A percentile compares a stretch with the other conserved stretches of the same genome.
phyloP scores from a whole-genome alignment of 2,797 vertebrate genomes.

The Tarsius wallacei region DNA sequence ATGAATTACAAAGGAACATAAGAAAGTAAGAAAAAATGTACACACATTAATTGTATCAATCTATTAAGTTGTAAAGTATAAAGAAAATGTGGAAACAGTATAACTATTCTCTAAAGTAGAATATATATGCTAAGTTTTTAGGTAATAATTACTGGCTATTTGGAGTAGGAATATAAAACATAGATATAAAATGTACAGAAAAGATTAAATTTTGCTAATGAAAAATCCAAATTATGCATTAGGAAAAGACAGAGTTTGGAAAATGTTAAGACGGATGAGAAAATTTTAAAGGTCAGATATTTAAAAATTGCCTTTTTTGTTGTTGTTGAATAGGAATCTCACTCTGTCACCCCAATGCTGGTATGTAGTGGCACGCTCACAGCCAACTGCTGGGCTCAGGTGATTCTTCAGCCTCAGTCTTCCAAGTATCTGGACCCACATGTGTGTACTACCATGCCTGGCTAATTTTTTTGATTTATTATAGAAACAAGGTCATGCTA shows the following conservation, averaged over 20 bases:
- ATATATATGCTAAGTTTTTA: not conserved
- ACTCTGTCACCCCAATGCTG: too few relatives aligned
- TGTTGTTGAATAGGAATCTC: too few relatives aligned
- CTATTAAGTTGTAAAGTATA: not conserved
- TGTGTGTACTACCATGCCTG: too few relatives aligned
- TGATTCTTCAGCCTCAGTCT: too few relatives aligned
- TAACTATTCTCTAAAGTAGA: not conserved
- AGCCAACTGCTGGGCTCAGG: too few relatives aligned
- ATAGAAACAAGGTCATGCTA: too few relatives aligned
- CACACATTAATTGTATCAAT: not conserved
- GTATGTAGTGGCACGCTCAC: too few relatives aligned
- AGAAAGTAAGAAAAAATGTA: conserved; percentile 15
- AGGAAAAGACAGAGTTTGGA: not conserved
- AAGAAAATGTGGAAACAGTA: not conserved
- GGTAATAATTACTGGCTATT: conserved; percentile 14
- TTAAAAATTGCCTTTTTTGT: not conserved
- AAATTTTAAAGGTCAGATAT: not conserved
- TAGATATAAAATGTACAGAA: not conserved
- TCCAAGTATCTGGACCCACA: too few relatives aligned
- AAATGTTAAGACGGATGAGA: not conserved
- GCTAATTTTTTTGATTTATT: too few relatives aligned
- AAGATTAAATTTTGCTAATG: conserved; percentile 18
- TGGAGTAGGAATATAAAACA: not conserved
- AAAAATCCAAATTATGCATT: conserved; percentile 17
- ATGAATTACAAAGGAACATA: conserved; percentile 27